phyloP scores from a whole-genome alignment of 2,888 invertebrate genomes.

The Apeira syringaria region DNA sequence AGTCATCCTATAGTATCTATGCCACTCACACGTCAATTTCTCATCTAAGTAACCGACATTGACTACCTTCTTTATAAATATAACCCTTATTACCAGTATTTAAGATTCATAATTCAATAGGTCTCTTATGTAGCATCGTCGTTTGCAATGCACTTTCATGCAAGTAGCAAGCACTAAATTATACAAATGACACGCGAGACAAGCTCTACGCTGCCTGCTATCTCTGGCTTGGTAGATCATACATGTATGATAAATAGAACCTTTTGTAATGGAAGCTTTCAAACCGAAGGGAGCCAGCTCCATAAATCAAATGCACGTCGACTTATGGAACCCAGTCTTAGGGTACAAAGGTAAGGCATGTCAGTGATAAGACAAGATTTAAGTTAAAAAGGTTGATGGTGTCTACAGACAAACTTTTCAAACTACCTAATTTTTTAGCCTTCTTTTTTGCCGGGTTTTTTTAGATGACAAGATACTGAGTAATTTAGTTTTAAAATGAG shows the following conservation, averaged over 20 bases:
- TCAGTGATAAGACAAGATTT: too few species aligned
- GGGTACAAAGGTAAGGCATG: conserved; percentile 4
- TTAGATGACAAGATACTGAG: too few species aligned
- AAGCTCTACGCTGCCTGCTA: conserved; percentile 37
- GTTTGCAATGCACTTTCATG: conserved; percentile 35
- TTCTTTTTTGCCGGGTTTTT: too few species aligned
- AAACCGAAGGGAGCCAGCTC: conserved; percentile 13
- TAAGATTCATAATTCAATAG: conserved; percentile 10
- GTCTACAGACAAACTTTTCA: too few species aligned
- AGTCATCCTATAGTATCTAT: background rate
- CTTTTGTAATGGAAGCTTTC: conserved; percentile 34
- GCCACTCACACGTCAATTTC: conserved; percentile 11
- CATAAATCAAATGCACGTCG: conserved; percentile 20
- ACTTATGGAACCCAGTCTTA: conserved; percentile 5
- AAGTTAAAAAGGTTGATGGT: too few species aligned
- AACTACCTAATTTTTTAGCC: too few species aligned
- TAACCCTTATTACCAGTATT: background rate
- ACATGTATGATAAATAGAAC: conserved; percentile 36
- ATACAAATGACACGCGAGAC: conserved; percentile 54
- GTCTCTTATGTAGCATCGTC: background rate
- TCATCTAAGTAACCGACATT: background rate
- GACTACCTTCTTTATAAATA: background rate
- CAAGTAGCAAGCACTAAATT: conserved; percentile 54
- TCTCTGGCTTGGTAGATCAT: conserved; percentile 37
- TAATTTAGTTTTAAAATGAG: too few species aligned